Evolutionary conservation across 2,888 invertebrate genomes (phyloP).

Genomic region (Drosophila bunnanda): DNA sequence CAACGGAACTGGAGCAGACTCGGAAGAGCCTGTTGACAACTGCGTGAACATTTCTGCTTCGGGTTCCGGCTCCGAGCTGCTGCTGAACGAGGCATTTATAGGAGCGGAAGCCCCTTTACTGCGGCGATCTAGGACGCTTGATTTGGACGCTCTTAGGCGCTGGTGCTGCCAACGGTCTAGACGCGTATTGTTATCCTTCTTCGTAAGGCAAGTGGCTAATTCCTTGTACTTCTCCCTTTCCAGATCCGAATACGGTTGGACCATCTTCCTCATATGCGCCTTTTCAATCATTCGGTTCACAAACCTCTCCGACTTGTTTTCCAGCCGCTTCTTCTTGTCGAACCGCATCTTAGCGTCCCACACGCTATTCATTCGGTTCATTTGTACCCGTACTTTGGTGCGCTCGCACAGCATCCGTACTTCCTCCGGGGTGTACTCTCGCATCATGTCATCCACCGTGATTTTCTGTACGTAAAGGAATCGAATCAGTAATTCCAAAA

Average conservation of each 20-base stretch:
- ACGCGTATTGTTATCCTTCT: slow-evolving; percentile 53
- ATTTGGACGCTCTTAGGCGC: background rate
- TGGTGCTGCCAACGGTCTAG: slow-evolving; percentile 40
- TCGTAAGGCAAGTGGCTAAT: slow-evolving; percentile 40
- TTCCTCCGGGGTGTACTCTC: slow-evolving; percentile 43
- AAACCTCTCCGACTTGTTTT: slow-evolving; percentile 40
- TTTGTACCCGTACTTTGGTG: slow-evolving; percentile 54
- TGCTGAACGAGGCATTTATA: no score
- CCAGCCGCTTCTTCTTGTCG: slow-evolving; percentile 44
- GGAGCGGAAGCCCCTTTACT: background rate
- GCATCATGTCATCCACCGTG: slow-evolving; percentile 51
- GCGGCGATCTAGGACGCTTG: background rate
- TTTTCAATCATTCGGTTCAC: slow-evolving; percentile 58
- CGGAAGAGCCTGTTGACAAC: background rate
- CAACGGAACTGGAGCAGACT: background rate
- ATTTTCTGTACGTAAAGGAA: slow-evolving; percentile 29
- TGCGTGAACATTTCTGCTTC: background rate
- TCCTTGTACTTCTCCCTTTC: slow-evolving; percentile 18
- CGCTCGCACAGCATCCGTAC: slow-evolving; percentile 48
- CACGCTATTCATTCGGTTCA: slow-evolving; percentile 51
- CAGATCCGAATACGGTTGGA: slow-evolving; percentile 45
- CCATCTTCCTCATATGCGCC: slow-evolving; percentile 51
- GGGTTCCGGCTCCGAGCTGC: background rate
- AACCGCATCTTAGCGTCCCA: slow-evolving; percentile 61
- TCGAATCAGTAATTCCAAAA: background rate